Evolutionary conservation across 2,797 vertebrate genomes (phyloP), one percentile per base, ranked within the genome.

Genomic region (Periophthalmus magnuspinnatus): DNA sequence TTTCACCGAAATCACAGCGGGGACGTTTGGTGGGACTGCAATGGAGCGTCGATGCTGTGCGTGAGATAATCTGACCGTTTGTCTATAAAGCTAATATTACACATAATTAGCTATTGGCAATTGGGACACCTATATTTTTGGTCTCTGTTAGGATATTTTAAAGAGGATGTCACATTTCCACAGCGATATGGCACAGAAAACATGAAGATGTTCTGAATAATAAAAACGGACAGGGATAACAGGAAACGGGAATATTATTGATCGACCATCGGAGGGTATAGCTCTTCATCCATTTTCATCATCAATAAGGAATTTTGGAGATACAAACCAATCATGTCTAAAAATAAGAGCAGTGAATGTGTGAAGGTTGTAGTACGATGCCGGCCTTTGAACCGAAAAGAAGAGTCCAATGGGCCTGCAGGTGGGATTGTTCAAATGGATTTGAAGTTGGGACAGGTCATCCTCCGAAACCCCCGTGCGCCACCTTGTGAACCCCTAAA

Each of bases 351-450:
- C 85, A 91, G 93, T 34, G 96, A 98, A 90, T 94, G 96, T 7
- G 95, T 99, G 70, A 95, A 94, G 94, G 97, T 99, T 90, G 96
- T 97, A 81, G 96, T 97, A 52, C 94, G 97, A 75, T 97, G 96
- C 86, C 96, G 97, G 34, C 97, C 97, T 21, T 78, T 96, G 89
- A 97, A 90, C 93, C 86, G 95, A 55, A 95, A 91, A 84, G 97
- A 98, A 86, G 96, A 95, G 79, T 84, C 90, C 76, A 91, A 88
- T 0, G 94, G 94, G n/a, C 92, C 94, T 3, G 90, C 80, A 57
- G 94, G 95, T 72, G 80, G 89, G 48, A 93, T 98, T 28, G 81
- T 98, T 66, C 88, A 93, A 74, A 94, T 98, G 96, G 96, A 98
- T 73, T 90, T 96, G 76, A 92, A 94, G 76, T 91, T 97, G 63